Conservation (phyloP, 1,140 invertebrate genomes). For the Ditylenchus dipsaci region DNA sequence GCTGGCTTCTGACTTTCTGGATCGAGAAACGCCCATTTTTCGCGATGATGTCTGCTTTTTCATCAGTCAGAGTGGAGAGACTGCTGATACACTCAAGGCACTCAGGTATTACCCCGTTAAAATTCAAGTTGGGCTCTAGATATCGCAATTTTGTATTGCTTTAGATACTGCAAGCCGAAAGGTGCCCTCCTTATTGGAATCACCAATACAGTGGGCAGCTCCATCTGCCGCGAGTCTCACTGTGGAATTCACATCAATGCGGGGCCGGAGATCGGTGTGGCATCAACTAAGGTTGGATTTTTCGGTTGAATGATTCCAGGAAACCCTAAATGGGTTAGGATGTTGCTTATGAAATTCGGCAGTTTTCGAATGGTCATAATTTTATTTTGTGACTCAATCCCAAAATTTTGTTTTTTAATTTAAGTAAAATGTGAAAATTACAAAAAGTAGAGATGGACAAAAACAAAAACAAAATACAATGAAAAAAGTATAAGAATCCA, state of each 20-base stretch:
- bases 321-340: too few species aligned
- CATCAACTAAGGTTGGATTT: conserved; percentile 80
- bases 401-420: too few species aligned
- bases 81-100: conserved; percentile 93
- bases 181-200: conserved; percentile 95
- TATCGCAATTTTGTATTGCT: not conserved
- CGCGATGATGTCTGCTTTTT: conserved; percentile 99
- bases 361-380: too few species aligned
- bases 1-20: conserved; percentile 93
- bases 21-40: conserved; percentile 94
- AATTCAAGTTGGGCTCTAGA: too few species aligned
- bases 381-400: too few species aligned
- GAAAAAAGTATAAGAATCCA: too few species aligned
- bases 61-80: conserved; percentile 96
- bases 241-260: conserved; percentile 99
- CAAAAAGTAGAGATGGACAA: too few species aligned
- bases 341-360: too few species aligned
- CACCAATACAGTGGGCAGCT: conserved; percentile 98
- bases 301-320: too few species aligned
- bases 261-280: conserved; percentile 98
- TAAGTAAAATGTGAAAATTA: too few species aligned
- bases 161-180: conserved; percentile 85
- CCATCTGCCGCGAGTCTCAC: conserved; percentile 97
- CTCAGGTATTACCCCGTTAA: too few species aligned
- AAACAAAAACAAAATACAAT: too few species aligned